Base-by-base conservation (phyloP, 2,113 vertebrate genomes). In the Micronycteris hirsuta region DNA sequence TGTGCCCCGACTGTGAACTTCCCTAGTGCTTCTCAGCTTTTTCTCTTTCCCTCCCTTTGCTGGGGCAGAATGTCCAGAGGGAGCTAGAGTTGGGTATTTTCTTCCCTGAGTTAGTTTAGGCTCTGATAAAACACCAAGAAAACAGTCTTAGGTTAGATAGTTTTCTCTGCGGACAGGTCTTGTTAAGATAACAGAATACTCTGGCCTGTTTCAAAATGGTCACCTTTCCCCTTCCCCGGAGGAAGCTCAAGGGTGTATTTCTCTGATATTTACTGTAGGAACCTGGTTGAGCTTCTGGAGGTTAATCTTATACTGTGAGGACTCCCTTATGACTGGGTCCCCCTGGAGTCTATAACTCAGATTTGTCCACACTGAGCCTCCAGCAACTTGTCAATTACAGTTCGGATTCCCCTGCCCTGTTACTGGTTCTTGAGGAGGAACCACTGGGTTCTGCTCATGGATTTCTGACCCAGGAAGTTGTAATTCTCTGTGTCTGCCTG, bases 31-130 rank as follows among this genome's bases (percentile, higher is more conserved):
- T 82, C 43, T 36, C n/a, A 47, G 8, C 20, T 80, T 70, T 15
- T 36, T 24, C 5, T 17, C n/a, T 8, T 11, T 16, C 22, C 22
- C 16, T 0, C 1, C 1, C 9, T 49, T 17, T 54, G 24, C 15
- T 74, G 47, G 47, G 68, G 58, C 6, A 61, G 13, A 8, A 65
- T n/a, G 9, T 4, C 38, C 45, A 20, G 2, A 54, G 15, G 8
- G 9, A 36, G 73, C 20, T 58, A 41, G 19, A 31, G 8, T 26
- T 54, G 33, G 10, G 10, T 81, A 65, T 47, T 85, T 33, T 22
- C 5, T 89, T 65, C 31, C 41, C 6, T 33, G 4, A 47, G 0
- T 47, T 47, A 20, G 20, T 4, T 78, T 71, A 83, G 63, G 11
- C 52, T 93, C 61, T 85, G 52, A 33, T 26, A 31, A 77, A 36